Evolutionary conservation across 2,797 vertebrate species (phyloP).

Genomic region (Poeciliopsis infans): DNA sequence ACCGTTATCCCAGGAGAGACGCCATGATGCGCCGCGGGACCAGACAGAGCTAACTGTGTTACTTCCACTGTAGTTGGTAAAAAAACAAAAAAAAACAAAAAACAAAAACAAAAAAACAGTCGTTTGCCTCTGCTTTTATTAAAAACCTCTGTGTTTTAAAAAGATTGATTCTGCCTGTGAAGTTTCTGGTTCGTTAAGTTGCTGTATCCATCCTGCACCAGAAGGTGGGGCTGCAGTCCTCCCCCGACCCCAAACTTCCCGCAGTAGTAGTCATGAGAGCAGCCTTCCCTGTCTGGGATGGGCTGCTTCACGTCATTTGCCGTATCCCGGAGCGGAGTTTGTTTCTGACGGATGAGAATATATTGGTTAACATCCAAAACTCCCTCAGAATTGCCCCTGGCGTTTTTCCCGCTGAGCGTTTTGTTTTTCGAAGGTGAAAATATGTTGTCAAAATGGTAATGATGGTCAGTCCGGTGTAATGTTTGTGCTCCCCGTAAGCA

Average conservation of each 20-base stretch:
- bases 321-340: constrained; percentile 9
- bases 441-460: constrained; percentile 35
- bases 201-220: background rate
- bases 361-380: constrained; percentile 24
- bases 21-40: background rate
- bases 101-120: background rate
- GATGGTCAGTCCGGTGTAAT: constrained; percentile 39
- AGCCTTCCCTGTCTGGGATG: constrained; percentile 36
- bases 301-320: constrained; percentile 41
- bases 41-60: background rate
- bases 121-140: background rate
- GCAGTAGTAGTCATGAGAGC: constrained; percentile 5
- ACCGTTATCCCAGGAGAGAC: background rate
- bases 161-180: background rate
- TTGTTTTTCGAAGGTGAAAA: constrained; percentile 54
- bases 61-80: background rate
- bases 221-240: background rate
- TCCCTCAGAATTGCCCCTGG: constrained; percentile 32
- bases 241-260: too few relatives aligned
- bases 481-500: constrained; percentile 42
- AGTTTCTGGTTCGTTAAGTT: background rate
- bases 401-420: constrained; percentile 26
- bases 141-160: background rate
- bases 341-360: constrained; percentile 31
- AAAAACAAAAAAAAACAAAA: too few relatives aligned